Evolutionary conservation across 2,888 invertebrate species (phyloP).

Genomic region (Athalia rosae): DNA sequence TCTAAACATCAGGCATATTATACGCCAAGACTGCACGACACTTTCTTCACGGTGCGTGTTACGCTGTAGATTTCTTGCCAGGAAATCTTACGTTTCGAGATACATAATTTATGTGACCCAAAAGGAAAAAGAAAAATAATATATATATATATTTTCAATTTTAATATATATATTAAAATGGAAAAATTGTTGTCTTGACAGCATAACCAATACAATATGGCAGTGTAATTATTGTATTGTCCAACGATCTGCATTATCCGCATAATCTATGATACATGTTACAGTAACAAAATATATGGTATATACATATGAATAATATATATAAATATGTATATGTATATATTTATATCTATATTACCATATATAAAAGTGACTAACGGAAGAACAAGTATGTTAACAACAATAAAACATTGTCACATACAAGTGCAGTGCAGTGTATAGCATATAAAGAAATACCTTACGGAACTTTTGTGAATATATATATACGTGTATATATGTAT

Average conservation of each 20-base stretch:
- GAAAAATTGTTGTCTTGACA: neutral
- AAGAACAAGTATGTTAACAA: conserved; percentile 12
- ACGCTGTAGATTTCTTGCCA: conserved; percentile 5
- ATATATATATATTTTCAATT: neutral
- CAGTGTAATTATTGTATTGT: conserved; percentile 40
- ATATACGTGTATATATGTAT: too few relatives aligned
- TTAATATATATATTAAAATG: neutral
- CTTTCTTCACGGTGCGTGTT: conserved; percentile 12
- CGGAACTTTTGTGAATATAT: conserved; percentile 27
- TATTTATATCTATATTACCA: neutral
- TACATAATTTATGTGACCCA: neutral
- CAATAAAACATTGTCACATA: conserved; percentile 19
- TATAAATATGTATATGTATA: conserved; percentile 1
- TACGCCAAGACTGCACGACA: conserved; percentile 42
- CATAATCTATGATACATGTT: conserved; percentile 8
- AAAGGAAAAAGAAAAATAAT: neutral
- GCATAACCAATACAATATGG: conserved; percentile 30
- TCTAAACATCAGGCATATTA: conserved; percentile 48
- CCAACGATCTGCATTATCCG: conserved; percentile 5
- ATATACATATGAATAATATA: conserved; percentile 12
- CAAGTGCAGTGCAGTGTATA: conserved; percentile 17
- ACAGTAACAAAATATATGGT: neutral
- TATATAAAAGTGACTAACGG: conserved; percentile 34
- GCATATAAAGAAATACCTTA: conserved; percentile 5
- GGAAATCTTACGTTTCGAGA: too few relatives aligned